phyloP scores from a whole-genome alignment of 2,113 vertebrate species.

The Callopanchax toddi region DNA sequence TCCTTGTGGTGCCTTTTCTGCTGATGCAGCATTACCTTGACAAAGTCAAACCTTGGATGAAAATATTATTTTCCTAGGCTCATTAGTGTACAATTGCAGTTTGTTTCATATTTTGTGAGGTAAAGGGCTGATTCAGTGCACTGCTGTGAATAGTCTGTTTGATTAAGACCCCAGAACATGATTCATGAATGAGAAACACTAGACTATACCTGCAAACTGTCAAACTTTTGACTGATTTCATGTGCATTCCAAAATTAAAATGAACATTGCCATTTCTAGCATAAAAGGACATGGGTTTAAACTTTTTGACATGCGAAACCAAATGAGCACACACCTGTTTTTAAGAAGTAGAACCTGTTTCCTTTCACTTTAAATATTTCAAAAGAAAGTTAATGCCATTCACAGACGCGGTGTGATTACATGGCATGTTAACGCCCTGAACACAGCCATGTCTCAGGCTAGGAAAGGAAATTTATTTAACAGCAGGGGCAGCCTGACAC shows the following conservation, averaged over 20 bases:
- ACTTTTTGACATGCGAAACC: conserved; percentile 5
- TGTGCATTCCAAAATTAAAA: conserved; percentile 9
- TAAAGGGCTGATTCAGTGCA: conserved; percentile 10
- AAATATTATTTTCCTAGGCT: conserved; percentile 29
- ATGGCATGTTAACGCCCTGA: conserved; percentile 61
- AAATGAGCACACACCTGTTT: conserved; percentile 55
- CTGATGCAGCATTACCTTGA: conserved; percentile 49
- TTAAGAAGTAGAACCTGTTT: conserved; percentile 21
- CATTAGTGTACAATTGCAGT: conserved; percentile 51
- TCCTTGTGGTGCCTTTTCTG: conserved; percentile 16
- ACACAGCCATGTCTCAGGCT: conserved; percentile 52
- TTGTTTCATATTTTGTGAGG: conserved; percentile 21
- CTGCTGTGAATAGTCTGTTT: conserved; percentile 29
- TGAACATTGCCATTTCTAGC: background rate
- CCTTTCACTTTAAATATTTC: conserved; percentile 38
- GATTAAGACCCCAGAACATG: conserved; percentile 30
- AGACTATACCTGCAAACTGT: conserved; percentile 1
- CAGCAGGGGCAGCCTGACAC: conserved; percentile 59
- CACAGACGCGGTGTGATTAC: conserved; percentile 57
- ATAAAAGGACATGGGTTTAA: background rate
- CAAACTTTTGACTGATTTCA: conserved; percentile 23
- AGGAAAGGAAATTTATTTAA: conserved; percentile 58
- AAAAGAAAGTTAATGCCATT: conserved; percentile 55
- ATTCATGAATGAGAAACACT: conserved; percentile 14
- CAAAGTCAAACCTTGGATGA: conserved; percentile 31